Conservation (phyloP, 2,797 vertebrate species). For the Arrhamphus sclerolepis region DNA sequence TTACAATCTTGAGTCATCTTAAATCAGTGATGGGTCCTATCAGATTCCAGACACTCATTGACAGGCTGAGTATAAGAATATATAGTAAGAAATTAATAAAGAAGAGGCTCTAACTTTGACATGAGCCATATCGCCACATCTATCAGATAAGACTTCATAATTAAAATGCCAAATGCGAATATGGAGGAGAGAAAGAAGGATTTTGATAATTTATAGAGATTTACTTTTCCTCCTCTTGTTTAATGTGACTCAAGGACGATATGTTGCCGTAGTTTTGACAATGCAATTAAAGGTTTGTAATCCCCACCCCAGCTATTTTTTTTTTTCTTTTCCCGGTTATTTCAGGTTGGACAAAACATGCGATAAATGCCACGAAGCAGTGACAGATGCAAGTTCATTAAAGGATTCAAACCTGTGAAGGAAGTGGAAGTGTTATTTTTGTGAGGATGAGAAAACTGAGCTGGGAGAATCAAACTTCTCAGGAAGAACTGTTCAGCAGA, state of each 20-base stretch:
- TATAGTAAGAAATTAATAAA: constrained; percentile 83
- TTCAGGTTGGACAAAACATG: constrained; percentile 57
- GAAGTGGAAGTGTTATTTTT: constrained; percentile 28
- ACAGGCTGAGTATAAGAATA: constrained; percentile 81
- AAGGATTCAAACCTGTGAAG: constrained; percentile 41
- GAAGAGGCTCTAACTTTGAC: constrained; percentile 78
- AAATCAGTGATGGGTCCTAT: constrained; percentile 76
- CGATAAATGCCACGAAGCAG: constrained; percentile 37
- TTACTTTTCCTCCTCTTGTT: constrained; percentile 72
- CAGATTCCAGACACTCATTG: constrained; percentile 73
- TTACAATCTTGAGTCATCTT: constrained; percentile 75
- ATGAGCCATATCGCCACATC: constrained; percentile 80
- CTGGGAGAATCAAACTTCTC: constrained; percentile 9
- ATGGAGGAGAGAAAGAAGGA: constrained; percentile 40
- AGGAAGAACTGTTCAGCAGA: constrained; percentile 22
- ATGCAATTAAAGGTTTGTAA: constrained; percentile 80
- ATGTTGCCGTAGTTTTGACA: constrained; percentile 72
- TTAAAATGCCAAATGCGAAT: constrained; percentile 83
- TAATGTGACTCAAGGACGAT: constrained; percentile 63
- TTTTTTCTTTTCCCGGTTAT: constrained; percentile 24
- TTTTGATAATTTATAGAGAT: constrained; percentile 73
- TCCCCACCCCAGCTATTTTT: constrained; percentile 56
- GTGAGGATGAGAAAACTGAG: constrained; percentile 10
- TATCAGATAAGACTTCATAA: constrained; percentile 83
- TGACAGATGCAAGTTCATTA: constrained; percentile 66